Conservation (phyloP, 2,888 invertebrate species). For the Cantharis flavilabris region DNA sequence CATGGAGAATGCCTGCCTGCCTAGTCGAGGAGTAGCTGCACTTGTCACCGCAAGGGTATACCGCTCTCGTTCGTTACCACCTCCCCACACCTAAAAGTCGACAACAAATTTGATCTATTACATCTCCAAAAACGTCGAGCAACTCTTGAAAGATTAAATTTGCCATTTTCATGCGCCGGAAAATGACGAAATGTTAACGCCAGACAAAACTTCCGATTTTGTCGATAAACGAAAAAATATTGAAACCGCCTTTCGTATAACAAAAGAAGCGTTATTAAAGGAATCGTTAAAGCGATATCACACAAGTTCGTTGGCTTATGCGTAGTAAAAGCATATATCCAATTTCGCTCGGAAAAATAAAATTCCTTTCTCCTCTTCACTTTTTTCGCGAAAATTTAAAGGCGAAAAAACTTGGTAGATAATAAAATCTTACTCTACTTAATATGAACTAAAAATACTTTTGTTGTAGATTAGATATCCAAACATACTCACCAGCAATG, state of each 20-base stretch:
- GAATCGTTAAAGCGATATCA: background rate
- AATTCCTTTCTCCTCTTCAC: background rate
- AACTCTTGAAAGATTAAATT: background rate
- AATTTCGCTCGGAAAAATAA: background rate
- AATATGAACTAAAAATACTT: background rate
- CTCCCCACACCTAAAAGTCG: slow-evolving; percentile 9
- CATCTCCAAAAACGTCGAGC: background rate
- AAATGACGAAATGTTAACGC: background rate
- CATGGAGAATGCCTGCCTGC: slow-evolving; percentile 8
- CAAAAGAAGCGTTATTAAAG: background rate
- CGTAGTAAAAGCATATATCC: background rate
- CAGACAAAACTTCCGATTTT: background rate
- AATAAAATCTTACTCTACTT: too few species aligned
- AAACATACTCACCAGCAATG: slow-evolving; percentile 63
- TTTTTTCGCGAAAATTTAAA: background rate
- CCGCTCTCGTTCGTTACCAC: slow-evolving; percentile 26
- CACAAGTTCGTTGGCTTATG: background rate
- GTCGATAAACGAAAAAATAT: background rate
- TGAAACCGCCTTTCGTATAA: background rate
- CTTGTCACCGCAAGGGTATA: slow-evolving; percentile 36
- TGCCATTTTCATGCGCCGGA: background rate
- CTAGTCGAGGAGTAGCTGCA: slow-evolving; percentile 35
- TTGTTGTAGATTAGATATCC: background rate
- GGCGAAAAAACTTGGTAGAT: background rate
- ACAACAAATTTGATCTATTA: slow-evolving; percentile 18